These are phyloP conservation scores for Dusona sp. DNA, from an alignment of 2,888 invertebrate genomes.

Conservation along the genomic window DNA sequence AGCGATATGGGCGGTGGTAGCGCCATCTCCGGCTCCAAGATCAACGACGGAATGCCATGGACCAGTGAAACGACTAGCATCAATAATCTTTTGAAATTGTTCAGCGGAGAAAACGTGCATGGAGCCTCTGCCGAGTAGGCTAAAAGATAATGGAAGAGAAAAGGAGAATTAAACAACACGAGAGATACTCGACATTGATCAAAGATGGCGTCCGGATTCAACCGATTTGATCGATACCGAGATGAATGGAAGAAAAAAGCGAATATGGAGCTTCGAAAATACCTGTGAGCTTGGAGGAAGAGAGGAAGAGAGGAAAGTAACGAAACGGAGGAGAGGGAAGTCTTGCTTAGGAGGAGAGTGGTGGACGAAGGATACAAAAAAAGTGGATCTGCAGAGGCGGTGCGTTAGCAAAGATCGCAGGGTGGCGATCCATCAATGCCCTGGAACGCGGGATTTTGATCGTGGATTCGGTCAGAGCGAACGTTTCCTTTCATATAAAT, in stretches of 20 bases:
- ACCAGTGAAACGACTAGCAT: conserved; percentile 82
- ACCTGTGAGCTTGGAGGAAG: conserved; percentile 56
- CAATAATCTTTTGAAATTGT: conserved; percentile 90
- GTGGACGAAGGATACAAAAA: conserved; percentile 57
- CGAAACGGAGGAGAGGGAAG: conserved; percentile 1
- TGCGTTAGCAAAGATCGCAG: conserved; percentile 72
- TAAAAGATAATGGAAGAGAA: conserved; percentile 80
- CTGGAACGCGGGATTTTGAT: conserved; percentile 83
- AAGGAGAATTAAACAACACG: conserved; percentile 22
- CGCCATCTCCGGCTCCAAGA: conserved; percentile 98
- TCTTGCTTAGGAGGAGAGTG: conserved; percentile 53
- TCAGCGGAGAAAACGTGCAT: conserved; percentile 97
- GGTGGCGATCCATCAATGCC: conserved; percentile 82
- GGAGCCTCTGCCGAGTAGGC: conserved; percentile 95
- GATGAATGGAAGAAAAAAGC: conserved; percentile 37
- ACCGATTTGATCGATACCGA: conserved; percentile 32
- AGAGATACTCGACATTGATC: neutral
- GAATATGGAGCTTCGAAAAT: conserved; percentile 74
- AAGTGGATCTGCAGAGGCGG: conserved; percentile 53
- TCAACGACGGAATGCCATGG: conserved; percentile 89
- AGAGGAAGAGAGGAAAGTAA: neutral
- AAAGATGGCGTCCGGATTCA: conserved; percentile 15
- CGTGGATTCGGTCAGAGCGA: conserved; percentile 80
- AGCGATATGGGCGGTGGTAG: conserved; percentile 93
- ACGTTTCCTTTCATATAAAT: conserved; percentile 80